Evolutionary conservation across 2,113 vertebrate genomes (phyloP).

Genomic region (Paracanthobrama guichenoti): DNA sequence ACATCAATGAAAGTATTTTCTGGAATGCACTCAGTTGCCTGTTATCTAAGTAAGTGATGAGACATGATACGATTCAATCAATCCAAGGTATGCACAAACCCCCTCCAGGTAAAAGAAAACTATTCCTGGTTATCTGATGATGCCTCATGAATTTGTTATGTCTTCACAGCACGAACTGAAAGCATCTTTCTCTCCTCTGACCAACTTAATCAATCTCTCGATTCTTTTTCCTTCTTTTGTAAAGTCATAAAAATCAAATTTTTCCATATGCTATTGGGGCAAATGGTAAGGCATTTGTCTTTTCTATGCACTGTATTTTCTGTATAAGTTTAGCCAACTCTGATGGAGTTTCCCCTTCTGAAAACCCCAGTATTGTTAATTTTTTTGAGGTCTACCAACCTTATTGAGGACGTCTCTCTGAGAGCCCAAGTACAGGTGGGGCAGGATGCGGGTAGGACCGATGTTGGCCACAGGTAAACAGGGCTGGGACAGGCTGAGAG

Average conservation of each 20-base stretch:
- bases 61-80: background rate
- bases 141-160: conserved; percentile 14
- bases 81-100: conserved; percentile 9
- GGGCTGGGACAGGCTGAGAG: conserved; percentile 95
- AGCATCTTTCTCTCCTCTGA: background rate
- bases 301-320: too few species aligned
- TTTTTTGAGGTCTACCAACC: conserved; percentile 65
- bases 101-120: conserved; percentile 4
- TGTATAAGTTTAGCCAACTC: too few species aligned
- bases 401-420: conserved; percentile 97
- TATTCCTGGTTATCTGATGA: background rate
- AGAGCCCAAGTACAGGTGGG: conserved; percentile 95
- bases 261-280: too few species aligned
- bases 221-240: too few species aligned
- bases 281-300: too few species aligned
- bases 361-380: too few species aligned
- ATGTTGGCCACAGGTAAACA: conserved; percentile 91
- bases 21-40: background rate
- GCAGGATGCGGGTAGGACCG: conserved; percentile 92
- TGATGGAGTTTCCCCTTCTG: too few species aligned
- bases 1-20: conserved; percentile 27
- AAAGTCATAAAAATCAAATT: too few species aligned
- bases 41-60: conserved; percentile 18
- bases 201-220: too few species aligned
- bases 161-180: background rate